Evolutionary conservation across 2,888 invertebrate species (phyloP).

Genomic region (Nudaria mundana): DNA sequence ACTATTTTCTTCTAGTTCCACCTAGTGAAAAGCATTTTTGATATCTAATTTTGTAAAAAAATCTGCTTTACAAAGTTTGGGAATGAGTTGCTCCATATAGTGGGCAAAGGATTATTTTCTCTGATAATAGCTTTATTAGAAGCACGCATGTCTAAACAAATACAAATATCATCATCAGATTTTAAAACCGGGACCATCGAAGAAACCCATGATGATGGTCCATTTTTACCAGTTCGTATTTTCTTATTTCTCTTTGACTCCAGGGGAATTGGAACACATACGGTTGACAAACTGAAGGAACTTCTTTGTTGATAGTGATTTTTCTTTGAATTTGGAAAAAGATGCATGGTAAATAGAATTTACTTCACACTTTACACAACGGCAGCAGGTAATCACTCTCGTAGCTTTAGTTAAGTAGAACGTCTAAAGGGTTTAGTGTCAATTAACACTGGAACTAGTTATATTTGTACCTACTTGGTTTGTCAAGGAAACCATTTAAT

Average conservation of each 20-base stretch:
- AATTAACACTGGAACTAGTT: background rate
- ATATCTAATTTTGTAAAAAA: constrained; percentile 5
- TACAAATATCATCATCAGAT: background rate
- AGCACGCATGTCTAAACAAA: background rate
- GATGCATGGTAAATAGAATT: too few relatives aligned
- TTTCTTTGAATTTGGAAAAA: too few relatives aligned
- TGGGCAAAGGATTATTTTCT: constrained; percentile 26
- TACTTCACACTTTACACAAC: constrained; percentile 5
- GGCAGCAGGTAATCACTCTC: background rate
- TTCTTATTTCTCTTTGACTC: constrained; percentile 13
- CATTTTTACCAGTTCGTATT: too few relatives aligned
- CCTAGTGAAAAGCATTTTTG: constrained; percentile 3
- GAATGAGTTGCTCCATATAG: constrained; percentile 9
- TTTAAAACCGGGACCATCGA: constrained; percentile 8
- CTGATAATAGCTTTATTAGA: constrained; percentile 9
- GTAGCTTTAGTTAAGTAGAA: background rate
- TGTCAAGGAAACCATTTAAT: background rate
- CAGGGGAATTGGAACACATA: constrained; percentile 9
- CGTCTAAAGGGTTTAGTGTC: background rate
- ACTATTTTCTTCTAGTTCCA: constrained; percentile 1
- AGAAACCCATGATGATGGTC: constrained; percentile 18
- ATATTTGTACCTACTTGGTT: background rate
- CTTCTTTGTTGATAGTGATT: background rate
- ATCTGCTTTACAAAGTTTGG: background rate
- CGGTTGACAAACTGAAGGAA: background rate